Evolutionary conservation across 2,113 vertebrate species (phyloP).

Genomic region (Neotoma lepida): DNA sequence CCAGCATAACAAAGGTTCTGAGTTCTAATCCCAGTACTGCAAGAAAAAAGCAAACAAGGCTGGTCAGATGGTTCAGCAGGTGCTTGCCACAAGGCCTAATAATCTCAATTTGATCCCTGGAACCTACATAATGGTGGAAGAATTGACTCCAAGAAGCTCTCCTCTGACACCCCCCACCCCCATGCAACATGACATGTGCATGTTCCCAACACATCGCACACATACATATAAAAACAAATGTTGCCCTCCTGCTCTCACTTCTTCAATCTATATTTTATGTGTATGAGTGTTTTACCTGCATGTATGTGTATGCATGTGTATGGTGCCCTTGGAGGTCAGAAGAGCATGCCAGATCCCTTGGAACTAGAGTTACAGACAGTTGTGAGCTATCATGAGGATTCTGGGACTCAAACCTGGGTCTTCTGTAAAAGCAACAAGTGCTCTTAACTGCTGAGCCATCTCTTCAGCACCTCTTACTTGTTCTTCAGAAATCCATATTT

Average conservation of each 20-base stretch:
- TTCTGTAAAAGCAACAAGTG: too few relatives aligned
- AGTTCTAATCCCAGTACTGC: neutral
- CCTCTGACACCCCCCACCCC: neutral
- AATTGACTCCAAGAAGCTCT: neutral
- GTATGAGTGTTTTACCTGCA: neutral
- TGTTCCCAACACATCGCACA: neutral
- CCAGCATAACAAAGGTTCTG: neutral
- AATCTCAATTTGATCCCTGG: neutral
- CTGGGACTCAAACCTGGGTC: too few relatives aligned
- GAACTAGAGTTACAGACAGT: too few relatives aligned
- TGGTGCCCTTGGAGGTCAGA: too few relatives aligned
- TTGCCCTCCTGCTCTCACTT: neutral
- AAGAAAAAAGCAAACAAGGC: neutral
- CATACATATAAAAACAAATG: neutral
- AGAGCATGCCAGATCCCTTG: too few relatives aligned
- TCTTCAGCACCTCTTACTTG: neutral
- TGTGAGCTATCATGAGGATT: too few relatives aligned
- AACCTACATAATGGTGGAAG: neutral
- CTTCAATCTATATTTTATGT: neutral
- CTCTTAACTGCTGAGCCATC: neutral
- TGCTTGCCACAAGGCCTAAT: neutral
- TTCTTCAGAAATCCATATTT: neutral
- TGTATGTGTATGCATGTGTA: neutral
- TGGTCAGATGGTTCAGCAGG: neutral
- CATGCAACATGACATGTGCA: neutral